These are phyloP conservation scores for Stigmatopora argus DNA, from an alignment of 2,113 vertebrate genomes.

Conservation along the genomic window DNA sequence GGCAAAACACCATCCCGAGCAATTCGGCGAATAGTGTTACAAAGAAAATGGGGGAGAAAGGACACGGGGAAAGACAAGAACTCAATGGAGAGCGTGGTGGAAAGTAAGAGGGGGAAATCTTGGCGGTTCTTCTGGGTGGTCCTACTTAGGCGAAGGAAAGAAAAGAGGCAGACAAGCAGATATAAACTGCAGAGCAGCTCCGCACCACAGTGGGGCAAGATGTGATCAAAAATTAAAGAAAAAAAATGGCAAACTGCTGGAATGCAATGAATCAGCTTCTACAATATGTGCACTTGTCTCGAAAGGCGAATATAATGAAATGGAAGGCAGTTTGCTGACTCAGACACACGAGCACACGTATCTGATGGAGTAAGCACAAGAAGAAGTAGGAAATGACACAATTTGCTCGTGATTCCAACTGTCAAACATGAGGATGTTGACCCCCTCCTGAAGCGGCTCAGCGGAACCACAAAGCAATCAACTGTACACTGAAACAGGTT, in stretches of 20 bases:
- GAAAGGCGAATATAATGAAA: conserved; percentile 9
- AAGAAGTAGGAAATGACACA: conserved; percentile 68
- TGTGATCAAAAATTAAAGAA: conserved; percentile 14
- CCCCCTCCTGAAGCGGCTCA: conserved; percentile 62
- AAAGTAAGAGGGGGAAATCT: conserved; percentile 58
- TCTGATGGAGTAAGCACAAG: conserved; percentile 22
- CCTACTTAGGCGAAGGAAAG: conserved; percentile 79
- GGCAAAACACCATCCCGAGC: conserved; percentile 1
- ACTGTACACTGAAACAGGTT: conserved; percentile 49
- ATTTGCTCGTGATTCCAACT: conserved; percentile 68
- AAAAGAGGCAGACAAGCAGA: conserved; percentile 91
- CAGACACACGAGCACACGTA: conserved; percentile 4
- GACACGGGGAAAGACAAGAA: conserved; percentile 64
- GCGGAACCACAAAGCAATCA: conserved; percentile 58
- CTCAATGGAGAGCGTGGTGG: conserved; percentile 29
- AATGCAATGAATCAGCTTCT: background rate
- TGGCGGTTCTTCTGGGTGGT: conserved; percentile 85
- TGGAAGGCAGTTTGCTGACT: conserved; percentile 15
- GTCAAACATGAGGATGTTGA: conserved; percentile 67
- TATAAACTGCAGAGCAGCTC: conserved; percentile 93
- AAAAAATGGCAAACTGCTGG: conserved; percentile 7
- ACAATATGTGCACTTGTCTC: background rate
- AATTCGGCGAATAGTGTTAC: conserved; percentile 5
- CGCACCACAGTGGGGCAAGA: conserved; percentile 66
- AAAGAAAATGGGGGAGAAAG: conserved; percentile 60